phyloP scores from a whole-genome alignment of 2,888 invertebrate genomes.

The Temnothorax unifasciatus region DNA sequence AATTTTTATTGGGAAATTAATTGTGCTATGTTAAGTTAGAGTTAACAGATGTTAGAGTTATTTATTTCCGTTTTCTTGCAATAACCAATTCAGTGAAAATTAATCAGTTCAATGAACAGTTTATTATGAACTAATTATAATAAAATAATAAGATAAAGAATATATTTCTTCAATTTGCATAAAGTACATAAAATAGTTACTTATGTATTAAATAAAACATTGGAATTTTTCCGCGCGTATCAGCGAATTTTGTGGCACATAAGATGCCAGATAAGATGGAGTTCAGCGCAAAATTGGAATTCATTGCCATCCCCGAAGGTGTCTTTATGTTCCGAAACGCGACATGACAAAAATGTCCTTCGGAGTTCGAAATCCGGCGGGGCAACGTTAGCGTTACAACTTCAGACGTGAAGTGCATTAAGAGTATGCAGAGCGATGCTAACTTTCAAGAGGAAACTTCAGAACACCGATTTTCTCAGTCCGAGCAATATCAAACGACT shows the following conservation, averaged over 20 bases:
- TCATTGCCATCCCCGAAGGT: slow-evolving; percentile 43
- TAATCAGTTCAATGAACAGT: not conserved
- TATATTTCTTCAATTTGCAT: not conserved
- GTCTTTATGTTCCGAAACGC: slow-evolving; percentile 38
- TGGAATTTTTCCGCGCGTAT: slow-evolving; percentile 13
- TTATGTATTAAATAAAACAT: not conserved
- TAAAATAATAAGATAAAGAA: not conserved
- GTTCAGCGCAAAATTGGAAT: slow-evolving; percentile 36
- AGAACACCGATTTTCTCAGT: slow-evolving; percentile 35
- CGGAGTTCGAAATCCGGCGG: slow-evolving; percentile 34
- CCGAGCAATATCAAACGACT: slow-evolving; percentile 43
- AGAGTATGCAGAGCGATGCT: slow-evolving; percentile 38
- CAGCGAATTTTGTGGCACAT: not conserved
- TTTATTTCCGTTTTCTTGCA: not conserved
- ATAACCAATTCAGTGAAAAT: not conserved
- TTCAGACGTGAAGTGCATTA: slow-evolving; percentile 55
- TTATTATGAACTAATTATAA: not conserved
- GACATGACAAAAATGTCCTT: slow-evolving; percentile 55
- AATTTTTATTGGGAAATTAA: not conserved
- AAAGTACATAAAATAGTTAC: not conserved
- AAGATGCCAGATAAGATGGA: not conserved
- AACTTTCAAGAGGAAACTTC: slow-evolving; percentile 53
- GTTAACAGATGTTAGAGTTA: not conserved
- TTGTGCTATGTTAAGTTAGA: not conserved
- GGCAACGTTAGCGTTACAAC: slow-evolving; percentile 39